Evolutionary conservation across 2,797 vertebrate species (phyloP), one percentile per base, ranked within the genome.

Genomic region (Acanthiza pusilla): DNA sequence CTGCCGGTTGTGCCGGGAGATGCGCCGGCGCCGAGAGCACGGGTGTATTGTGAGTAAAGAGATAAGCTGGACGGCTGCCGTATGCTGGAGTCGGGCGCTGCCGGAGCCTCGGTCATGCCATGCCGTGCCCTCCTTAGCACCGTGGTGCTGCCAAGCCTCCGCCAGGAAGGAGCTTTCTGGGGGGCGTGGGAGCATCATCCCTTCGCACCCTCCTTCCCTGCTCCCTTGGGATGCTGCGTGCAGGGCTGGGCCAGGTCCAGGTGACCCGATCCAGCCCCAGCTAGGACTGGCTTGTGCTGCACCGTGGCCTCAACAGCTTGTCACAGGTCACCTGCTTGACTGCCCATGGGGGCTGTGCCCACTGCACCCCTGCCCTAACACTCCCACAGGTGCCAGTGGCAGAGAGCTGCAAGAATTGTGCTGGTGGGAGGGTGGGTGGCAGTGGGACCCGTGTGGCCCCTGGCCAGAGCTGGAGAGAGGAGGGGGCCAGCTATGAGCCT

Each of bases 1-100:
- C 26, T 1, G 4, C 72, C 0, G 1, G 45, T 43, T 2, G 11
- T 42, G 75, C 77, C 0, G 2, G 62, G 53, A 17, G 65, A 36
- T 32, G 53, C 0, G 0, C 32, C 0, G 2, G 53, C 0, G 0
- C 32, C 0, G 2, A 57, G 47, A 23, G 42, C 67, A 42, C 7
- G 5, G 51, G 36, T 91, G 76, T 93, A 54, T n/a, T 7, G 3
- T 53, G 48, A 94, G 88, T 94, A 94, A 93, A 95, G 79, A 78
- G 67, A 53, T 38, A 15, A 87, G 47, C 18, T 47, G 48, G 71
- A 82, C 0, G 3, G 66, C 61, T 89, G 80, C 89, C 2, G 22
- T 34, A 9, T 65, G 76, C 79, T 91, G 91, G 70, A 74, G 66
- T 91, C 0, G 5, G 80, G 72, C 2, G 0, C 75, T 63, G 83